Percentiles rank a stretch among this genome's conserved stretches.
phyloP scores from a whole-genome alignment of 1,140 invertebrate genomes.

The Steinernema feltiae region DNA sequence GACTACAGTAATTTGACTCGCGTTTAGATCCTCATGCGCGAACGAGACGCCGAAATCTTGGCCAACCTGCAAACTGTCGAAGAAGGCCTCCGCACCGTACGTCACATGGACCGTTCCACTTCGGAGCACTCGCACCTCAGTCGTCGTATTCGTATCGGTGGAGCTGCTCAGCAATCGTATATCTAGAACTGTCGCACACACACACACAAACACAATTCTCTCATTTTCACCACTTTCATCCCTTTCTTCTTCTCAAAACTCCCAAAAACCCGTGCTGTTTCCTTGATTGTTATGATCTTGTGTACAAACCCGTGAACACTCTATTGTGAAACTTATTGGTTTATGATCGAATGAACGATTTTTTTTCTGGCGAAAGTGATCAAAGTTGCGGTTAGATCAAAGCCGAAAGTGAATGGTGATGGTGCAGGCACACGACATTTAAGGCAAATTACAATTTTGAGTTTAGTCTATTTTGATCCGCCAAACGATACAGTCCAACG shows the following conservation, averaged over 20 bases:
- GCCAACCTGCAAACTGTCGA: constrained; percentile 18
- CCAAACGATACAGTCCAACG: constrained; percentile 78
- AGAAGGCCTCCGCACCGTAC: constrained; percentile 12
- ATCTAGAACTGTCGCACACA: background rate
- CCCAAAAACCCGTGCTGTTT: constrained; percentile 1
- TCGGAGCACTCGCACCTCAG: background rate
- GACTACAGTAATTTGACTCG: constrained; percentile 1
- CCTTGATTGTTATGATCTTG: background rate
- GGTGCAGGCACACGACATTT: too few relatives aligned
- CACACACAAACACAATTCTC: background rate
- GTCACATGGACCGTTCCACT: constrained; percentile 12
- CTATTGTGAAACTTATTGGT: background rate
- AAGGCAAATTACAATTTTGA: too few relatives aligned
- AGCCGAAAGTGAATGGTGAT: too few relatives aligned
- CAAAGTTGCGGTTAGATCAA: too few relatives aligned
- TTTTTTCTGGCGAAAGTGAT: too few relatives aligned
- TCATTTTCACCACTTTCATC: too few relatives aligned
- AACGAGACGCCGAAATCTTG: constrained; percentile 18
- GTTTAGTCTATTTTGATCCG: constrained; percentile 63
- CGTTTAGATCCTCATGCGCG: constrained; percentile 20
- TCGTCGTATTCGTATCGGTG: background rate
- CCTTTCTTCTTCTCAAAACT: background rate
- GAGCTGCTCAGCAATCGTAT: background rate
- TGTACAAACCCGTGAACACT: constrained; percentile 15
- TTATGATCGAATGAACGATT: too few relatives aligned